These are phyloP conservation scores for Brachyrhaphis roseni DNA, from an alignment of 2,797 vertebrate genomes.

Conservation along the genomic window DNA sequence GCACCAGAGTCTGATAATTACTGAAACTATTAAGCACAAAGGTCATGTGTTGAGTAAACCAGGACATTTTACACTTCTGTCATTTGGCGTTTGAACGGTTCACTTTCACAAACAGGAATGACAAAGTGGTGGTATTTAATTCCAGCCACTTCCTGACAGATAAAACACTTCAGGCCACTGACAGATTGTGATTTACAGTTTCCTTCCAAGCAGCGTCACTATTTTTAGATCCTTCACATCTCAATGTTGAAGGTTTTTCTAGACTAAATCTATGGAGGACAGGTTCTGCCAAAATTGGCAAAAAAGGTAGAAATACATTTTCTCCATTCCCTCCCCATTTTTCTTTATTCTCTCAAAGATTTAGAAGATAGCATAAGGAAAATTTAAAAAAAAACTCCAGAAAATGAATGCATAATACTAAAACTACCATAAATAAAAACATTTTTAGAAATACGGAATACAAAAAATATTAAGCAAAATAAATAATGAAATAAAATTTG, in stretches of 20 bases:
- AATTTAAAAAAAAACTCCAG: neutral
- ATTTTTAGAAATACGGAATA: too few relatives aligned
- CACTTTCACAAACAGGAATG: conserved; percentile 1
- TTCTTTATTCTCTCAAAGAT: too few relatives aligned
- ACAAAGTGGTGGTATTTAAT: neutral
- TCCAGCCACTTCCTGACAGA: conserved; percentile 3
- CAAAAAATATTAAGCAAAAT: too few relatives aligned
- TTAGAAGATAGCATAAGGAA: too few relatives aligned
- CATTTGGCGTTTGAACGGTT: neutral
- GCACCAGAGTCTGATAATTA: neutral
- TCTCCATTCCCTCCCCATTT: too few relatives aligned
- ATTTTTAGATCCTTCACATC: neutral
- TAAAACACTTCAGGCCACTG: neutral
- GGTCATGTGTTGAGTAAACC: neutral
- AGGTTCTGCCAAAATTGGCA: too few relatives aligned
- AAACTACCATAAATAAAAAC: accelerated
- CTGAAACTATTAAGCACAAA: neutral
- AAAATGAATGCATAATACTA: neutral
- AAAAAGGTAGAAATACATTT: too few relatives aligned
- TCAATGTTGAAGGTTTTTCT: neutral
- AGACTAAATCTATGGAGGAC: too few relatives aligned
- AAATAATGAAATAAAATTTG: too few relatives aligned
- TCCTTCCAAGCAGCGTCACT: neutral
- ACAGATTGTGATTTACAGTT: conserved; percentile 3
- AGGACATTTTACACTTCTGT: neutral